Base-by-base conservation (phyloP, 2,888 invertebrate species). In the Antitype chi region DNA sequence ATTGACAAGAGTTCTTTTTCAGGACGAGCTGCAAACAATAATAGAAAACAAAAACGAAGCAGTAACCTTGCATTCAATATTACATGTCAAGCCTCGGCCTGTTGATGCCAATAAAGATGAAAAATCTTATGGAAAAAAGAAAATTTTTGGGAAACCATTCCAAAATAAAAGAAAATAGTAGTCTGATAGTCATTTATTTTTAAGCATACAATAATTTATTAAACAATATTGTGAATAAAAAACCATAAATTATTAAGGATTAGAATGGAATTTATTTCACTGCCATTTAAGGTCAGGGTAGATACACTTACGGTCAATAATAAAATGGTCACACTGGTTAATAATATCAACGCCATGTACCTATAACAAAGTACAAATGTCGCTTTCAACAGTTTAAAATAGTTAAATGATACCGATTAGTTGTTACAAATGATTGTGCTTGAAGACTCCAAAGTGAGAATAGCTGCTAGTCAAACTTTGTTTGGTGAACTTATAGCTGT, bases 11-110 rank as follows among this genome's bases (percentile, higher is more conserved):
- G 1, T 66, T 70, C 47, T 72, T 78, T 94, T 94, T 67, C 91
- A 98, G 97, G 97, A 97, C 74, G 97, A 98, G 92, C 92, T 99
- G 80, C 94, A 96, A 62, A 97, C 97, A 82, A 95, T 99, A 66
- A 92, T 99, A 76, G 98, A 98, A 85, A 99, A 98, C 91, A 97
- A 97, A 88, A 96, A 93, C 78, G 98, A 98, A 92, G 98, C 98
- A 1, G 97, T 97, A 86, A 95, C 97, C 74, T 94, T 99, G 25
- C 97, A 98, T 93, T 97, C 97, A 71, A 97, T 98, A 84, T 91
- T 99, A 62, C 98, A 98, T 90, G 97, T 97, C 38, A 97, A 97
- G 88, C 97, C 97, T 76, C 95, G 97, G 88, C 97, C 97, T 2
- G 91, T 97, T n/a, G 97, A 97, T 76, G 82, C 88, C 2, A 87